Evolutionary conservation across 2,888 invertebrate genomes (phyloP), one percentile per base, ranked within the genome.

Genomic region (Tanytarsus gracilentus): DNA sequence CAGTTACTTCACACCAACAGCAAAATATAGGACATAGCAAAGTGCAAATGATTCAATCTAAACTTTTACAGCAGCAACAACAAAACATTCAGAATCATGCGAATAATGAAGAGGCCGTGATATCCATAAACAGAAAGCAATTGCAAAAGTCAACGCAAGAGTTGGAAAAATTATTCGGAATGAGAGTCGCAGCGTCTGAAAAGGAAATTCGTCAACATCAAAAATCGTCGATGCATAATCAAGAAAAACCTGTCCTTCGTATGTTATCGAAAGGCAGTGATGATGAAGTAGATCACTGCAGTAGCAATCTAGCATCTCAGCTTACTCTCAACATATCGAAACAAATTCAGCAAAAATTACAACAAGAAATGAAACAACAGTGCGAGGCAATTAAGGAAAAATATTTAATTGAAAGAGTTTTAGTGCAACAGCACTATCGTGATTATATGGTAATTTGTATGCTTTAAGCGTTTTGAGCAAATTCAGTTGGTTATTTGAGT

Each of bases 361-460:
- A 75, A 49, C 74, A 74, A 9, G 76, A 76, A 68, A 66, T 76
- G 64, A 72, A 75, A 63, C 72, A 75, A 64, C 75, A 76, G 9
- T 76, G 76, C 16, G 75, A 75, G 64, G 73, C 74, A 61, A 76
- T 76, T 59, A 76, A 76, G 66, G 75, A 75, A 64, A 74, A 74
- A 61, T 75, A 75, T 66, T 72, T 73, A 64, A 74, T 73, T 60
- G 76, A 76, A 65, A 65, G 71, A 63, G 65, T 74, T 62, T 65
- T 72, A 63, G 75, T 75, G 23, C 76, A 76, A 63, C 61, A 63
- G 36, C 62, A 65, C 52, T 65, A 64, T 60, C 61, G 61, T 16
- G 60, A 60, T 14, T 50, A 29, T 36, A 29, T 49, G 60, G 60
- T 60, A 60, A 27, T 36, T 7, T 14, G n/a, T n/a, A n/a, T n/a